Evolutionary conservation across 2,113 vertebrate species (phyloP).

Genomic region (Telmatochromis sp.): DNA sequence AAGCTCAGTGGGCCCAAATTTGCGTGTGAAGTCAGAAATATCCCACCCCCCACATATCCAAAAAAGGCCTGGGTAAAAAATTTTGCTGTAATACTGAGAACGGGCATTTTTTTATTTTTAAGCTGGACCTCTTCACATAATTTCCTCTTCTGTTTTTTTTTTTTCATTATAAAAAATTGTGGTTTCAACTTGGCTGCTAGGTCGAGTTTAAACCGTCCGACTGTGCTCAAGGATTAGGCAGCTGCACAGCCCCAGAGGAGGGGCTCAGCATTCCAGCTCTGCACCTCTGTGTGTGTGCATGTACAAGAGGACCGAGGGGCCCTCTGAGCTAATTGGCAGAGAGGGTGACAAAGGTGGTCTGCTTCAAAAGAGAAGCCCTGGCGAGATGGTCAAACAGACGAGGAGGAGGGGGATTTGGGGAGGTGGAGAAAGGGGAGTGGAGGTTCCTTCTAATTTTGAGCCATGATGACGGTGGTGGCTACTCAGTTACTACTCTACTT

Average conservation of each 20-base stretch:
- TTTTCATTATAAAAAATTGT: not conserved
- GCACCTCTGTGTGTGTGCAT: conserved; percentile 51
- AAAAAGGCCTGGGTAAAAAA: not conserved
- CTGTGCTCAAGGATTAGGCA: conserved; percentile 58
- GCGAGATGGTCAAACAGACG: conserved; percentile 50
- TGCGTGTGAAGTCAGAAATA: conserved; percentile 34
- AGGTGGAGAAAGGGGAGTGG: conserved; percentile 6
- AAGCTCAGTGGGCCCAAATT: conserved; percentile 27
- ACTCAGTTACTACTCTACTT: not conserved
- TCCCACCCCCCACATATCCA: conserved; percentile 8
- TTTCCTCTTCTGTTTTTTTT: not conserved
- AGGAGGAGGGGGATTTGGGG: conserved; percentile 50
- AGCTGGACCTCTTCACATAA: not conserved
- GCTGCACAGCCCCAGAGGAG: conserved; percentile 49
- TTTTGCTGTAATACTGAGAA: not conserved
- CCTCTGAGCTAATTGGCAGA: conserved; percentile 79
- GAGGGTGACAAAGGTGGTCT: conserved; percentile 78
- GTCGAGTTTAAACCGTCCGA: conserved; percentile 11
- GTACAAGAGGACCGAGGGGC: conserved; percentile 64
- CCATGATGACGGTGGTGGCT: not conserved
- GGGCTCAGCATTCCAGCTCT: conserved; percentile 58
- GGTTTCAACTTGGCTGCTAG: conserved; percentile 3
- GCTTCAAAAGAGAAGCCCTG: conserved; percentile 73
- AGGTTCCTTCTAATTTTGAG: not conserved
- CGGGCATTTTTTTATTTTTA: not conserved